Percentiles rank a stretch among this genome's conserved stretches.
These are phyloP conservation scores for Coremacera marginata DNA, from an alignment of 2,888 invertebrate species.

Conservation along the genomic window DNA sequence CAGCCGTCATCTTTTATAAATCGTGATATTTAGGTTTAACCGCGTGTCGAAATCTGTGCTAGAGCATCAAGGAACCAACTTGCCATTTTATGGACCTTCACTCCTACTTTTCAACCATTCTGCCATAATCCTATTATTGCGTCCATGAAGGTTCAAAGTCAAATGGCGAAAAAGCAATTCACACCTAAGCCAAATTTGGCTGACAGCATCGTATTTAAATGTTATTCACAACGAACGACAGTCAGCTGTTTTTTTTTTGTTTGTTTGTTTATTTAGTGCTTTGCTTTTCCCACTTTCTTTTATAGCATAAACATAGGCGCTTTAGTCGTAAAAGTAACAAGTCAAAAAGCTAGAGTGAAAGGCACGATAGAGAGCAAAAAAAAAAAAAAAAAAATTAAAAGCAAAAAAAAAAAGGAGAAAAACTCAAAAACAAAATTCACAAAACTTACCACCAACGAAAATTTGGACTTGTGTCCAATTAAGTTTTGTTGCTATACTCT, in stretches of 20 bases:
- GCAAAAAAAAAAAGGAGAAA: neutral
- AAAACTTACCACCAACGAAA: conserved; percentile 68
- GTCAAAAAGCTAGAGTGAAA: too few relatives aligned
- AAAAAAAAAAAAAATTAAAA: too few relatives aligned
- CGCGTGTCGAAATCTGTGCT: too few relatives aligned
- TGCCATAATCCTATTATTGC: neutral
- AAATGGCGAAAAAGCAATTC: conserved; percentile 1
- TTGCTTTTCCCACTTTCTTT: neutral
- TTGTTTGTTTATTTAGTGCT: neutral
- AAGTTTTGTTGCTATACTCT: conserved; percentile 68
- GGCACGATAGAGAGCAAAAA: too few relatives aligned
- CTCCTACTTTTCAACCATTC: too few relatives aligned
- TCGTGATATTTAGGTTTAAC: too few relatives aligned
- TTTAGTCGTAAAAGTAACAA: neutral
- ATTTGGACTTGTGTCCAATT: conserved; percentile 70
- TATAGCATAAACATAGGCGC: conserved; percentile 9
- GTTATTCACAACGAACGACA: neutral
- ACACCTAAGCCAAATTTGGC: neutral
- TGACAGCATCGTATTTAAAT: conserved; percentile 3
- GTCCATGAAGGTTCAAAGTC: neutral
- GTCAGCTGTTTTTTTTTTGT: neutral
- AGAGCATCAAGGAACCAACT: too few relatives aligned
- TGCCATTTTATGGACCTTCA: too few relatives aligned
- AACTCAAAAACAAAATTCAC: neutral
- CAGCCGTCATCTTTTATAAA: too few relatives aligned